A percentile compares a stretch with the other conserved stretches of the same genome.
Evolutionary conservation across 2,113 vertebrate genomes (phyloP).

Genomic region (Cairina moschata): DNA sequence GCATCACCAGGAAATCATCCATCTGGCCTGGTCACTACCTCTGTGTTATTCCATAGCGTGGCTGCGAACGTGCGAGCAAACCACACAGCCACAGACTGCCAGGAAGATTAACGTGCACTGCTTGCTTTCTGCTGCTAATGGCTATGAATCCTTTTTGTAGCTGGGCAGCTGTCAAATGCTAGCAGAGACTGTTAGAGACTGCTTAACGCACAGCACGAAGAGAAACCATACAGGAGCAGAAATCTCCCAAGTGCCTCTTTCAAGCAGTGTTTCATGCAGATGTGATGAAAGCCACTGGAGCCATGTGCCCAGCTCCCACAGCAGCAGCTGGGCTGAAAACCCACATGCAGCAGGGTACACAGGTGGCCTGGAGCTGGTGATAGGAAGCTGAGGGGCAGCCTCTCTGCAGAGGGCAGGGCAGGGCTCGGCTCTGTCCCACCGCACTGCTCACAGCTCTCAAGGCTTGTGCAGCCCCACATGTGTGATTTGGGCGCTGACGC

Average conservation of each 20-base stretch:
- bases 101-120: accelerated
- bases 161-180: background rate
- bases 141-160: background rate
- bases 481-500: accelerated
- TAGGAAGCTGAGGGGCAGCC: no score
- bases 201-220: background rate
- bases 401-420: no score
- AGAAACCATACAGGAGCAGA: background rate
- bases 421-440: no score
- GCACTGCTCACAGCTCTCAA: accelerated
- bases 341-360: no score
- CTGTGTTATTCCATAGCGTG: accelerated
- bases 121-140: background rate
- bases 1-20: background rate
- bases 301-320: background rate
- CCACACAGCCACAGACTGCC: accelerated
- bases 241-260: background rate
- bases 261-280: background rate
- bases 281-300: background rate
- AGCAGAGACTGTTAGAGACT: background rate
- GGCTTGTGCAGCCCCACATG: accelerated
- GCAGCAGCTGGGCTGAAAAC: no score
- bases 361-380: no score
- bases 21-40: accelerated
- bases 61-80: background rate